phyloP scores from a whole-genome alignment of 2,888 invertebrate species.

The Odiellus spinosus region DNA sequence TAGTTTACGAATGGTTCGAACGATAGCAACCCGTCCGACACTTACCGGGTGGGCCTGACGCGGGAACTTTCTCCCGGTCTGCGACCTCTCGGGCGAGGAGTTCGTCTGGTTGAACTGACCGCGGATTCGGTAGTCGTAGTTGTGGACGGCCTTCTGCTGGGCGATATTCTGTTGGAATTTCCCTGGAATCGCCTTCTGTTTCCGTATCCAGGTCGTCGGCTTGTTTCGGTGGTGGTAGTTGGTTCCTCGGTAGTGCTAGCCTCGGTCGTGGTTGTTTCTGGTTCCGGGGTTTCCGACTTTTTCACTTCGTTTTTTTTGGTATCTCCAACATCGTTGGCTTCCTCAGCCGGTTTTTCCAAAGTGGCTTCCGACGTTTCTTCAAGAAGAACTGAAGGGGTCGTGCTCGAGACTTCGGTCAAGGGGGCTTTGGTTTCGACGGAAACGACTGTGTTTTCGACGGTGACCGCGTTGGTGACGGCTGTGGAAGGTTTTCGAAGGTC shows the following conservation, averaged over 20 bases:
- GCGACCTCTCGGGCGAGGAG: conserved; percentile 4
- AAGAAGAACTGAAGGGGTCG: background rate
- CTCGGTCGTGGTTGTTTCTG: conserved; percentile 3
- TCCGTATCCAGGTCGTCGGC: conserved; percentile 5
- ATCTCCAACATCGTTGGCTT: background rate
- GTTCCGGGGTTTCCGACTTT: background rate
- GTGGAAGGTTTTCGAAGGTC: background rate
- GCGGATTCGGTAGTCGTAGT: conserved; percentile 6
- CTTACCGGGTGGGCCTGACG: too few relatives aligned
- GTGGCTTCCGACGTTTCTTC: background rate
- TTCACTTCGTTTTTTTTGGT: background rate
- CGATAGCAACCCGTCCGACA: too few relatives aligned
- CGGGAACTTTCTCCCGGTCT: conserved; percentile 6
- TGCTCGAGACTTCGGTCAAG: background rate
- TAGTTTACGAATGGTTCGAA: background rate
- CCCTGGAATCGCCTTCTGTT: conserved; percentile 3
- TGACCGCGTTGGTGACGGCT: background rate
- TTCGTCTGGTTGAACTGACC: conserved; percentile 5
- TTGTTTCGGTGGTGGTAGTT: conserved; percentile 8
- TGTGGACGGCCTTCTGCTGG: background rate
- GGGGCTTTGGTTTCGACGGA: background rate
- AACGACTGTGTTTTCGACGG: background rate
- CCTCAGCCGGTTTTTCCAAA: conserved; percentile 6
- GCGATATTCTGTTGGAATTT: background rate
- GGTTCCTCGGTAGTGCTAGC: conserved; percentile 7